Percentiles rank a stretch among this genome's conserved stretches.
phyloP scores from a whole-genome alignment of 2,797 vertebrate genomes.

The Menidia menidia region DNA sequence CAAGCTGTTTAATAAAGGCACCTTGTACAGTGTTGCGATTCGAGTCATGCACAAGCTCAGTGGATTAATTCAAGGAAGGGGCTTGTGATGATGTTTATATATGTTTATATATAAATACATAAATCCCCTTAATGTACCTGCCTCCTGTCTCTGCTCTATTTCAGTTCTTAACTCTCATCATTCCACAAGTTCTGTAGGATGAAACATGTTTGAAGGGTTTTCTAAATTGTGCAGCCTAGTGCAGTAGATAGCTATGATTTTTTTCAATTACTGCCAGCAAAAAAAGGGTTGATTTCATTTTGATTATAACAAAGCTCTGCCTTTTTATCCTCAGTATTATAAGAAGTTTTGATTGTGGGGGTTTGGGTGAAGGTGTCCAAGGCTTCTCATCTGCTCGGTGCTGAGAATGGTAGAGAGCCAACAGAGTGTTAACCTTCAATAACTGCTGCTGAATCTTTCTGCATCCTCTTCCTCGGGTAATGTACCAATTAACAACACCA shows the following conservation, averaged over 20 bases:
- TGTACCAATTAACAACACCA: slow-evolving; percentile 39
- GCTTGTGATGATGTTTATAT: slow-evolving; percentile 17
- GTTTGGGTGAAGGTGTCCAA: slow-evolving; percentile 11
- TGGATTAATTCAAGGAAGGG: slow-evolving; percentile 50
- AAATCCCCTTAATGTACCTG: not conserved
- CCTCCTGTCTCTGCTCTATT: not conserved
- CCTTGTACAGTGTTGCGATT: slow-evolving; percentile 78
- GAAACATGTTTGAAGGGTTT: not conserved
- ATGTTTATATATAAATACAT: slow-evolving; percentile 14
- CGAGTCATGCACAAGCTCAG: slow-evolving; percentile 76
- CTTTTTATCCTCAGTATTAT: not conserved
- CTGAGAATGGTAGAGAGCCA: slow-evolving; percentile 20
- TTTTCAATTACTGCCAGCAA: not conserved
- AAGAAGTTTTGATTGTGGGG: slow-evolving; percentile 20
- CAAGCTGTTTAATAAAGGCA: slow-evolving; percentile 80
- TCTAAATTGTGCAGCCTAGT: not conserved
- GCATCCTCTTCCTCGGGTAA: slow-evolving; percentile 18
- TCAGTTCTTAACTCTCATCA: not conserved
- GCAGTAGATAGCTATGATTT: not conserved
- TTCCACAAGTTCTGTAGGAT: not conserved
- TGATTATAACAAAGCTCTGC: not conserved
- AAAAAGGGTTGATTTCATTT: not conserved
- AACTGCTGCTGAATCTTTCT: slow-evolving; percentile 10
- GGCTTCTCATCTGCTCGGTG: slow-evolving; percentile 10
- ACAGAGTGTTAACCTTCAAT: slow-evolving; percentile 36